phyloP scores from a whole-genome alignment of 1,140 invertebrate species.

The Tetragonula clypearis region DNA sequence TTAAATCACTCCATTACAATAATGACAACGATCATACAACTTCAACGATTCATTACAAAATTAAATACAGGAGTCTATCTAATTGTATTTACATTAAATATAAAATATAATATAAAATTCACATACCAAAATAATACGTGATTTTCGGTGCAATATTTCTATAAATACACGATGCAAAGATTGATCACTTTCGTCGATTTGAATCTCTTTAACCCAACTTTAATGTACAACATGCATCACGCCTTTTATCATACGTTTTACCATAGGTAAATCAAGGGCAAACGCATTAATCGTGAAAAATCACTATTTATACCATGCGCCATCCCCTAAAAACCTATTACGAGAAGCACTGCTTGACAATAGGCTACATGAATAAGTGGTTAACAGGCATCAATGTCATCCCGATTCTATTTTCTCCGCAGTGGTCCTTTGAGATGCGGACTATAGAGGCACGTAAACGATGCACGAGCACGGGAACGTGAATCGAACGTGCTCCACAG shows the following conservation, averaged over 20 bases:
- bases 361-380: conserved; percentile 19
- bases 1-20: neutral
- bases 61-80: no score
- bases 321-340: conserved; percentile 1
- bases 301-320: neutral
- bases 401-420: conserved; percentile 23
- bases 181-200: neutral
- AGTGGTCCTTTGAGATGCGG: neutral
- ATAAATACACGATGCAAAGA: neutral
- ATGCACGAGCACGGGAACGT: conserved; percentile 21
- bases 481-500: conserved; percentile 44
- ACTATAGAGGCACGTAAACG: conserved; percentile 33
- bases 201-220: neutral
- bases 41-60: no score
- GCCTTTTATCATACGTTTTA: neutral
- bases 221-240: no score
- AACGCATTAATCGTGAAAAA: neutral
- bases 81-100: no score
- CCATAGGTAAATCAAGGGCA: neutral
- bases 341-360: neutral
- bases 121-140: neutral
- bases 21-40: no score
- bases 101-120: no score
- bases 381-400: conserved; percentile 43
- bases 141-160: neutral